Conservation (phyloP, 2,797 vertebrate species). For the Karalla daura region DNA sequence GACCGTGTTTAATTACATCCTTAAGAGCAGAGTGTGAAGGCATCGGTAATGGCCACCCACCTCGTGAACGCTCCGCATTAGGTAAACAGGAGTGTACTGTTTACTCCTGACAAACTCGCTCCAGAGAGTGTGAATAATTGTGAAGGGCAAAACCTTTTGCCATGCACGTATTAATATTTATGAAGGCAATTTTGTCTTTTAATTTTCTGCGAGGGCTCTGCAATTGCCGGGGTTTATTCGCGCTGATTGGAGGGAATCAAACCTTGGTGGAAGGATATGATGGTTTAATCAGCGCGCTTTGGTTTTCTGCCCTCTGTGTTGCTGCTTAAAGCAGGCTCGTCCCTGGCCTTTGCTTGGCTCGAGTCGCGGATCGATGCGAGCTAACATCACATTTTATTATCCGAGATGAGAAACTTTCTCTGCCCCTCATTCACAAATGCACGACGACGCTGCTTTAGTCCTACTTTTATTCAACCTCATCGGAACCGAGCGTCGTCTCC, state of each 20-base stretch:
- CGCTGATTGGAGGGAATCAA: constrained; percentile 55
- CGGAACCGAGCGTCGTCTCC: constrained; percentile 2
- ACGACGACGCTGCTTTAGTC: neutral
- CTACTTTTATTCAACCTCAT: constrained; percentile 35
- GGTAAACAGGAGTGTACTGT: constrained; percentile 74
- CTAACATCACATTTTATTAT: constrained; percentile 42
- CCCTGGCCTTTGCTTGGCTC: constrained; percentile 27
- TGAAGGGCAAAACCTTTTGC: constrained; percentile 74
- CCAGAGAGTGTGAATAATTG: constrained; percentile 70
- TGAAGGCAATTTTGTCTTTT: constrained; percentile 70
- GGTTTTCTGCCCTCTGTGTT: constrained; percentile 33
- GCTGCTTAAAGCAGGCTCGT: constrained; percentile 23
- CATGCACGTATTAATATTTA: constrained; percentile 75
- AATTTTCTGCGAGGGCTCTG: constrained; percentile 58
- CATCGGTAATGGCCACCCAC: constrained; percentile 74
- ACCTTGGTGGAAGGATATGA: constrained; percentile 27
- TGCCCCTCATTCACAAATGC: neutral
- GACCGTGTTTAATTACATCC: constrained; percentile 70
- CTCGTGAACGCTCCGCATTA: constrained; percentile 63
- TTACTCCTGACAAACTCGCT: constrained; percentile 74
- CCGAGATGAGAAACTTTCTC: constrained; percentile 16
- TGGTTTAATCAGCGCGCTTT: constrained; percentile 39
- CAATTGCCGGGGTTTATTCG: constrained; percentile 26
- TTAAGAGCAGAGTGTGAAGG: constrained; percentile 66
- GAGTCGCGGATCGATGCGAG: constrained; percentile 37